Base-by-base conservation (phyloP, 2,113 vertebrate species). In the Equus quagga region DNA sequence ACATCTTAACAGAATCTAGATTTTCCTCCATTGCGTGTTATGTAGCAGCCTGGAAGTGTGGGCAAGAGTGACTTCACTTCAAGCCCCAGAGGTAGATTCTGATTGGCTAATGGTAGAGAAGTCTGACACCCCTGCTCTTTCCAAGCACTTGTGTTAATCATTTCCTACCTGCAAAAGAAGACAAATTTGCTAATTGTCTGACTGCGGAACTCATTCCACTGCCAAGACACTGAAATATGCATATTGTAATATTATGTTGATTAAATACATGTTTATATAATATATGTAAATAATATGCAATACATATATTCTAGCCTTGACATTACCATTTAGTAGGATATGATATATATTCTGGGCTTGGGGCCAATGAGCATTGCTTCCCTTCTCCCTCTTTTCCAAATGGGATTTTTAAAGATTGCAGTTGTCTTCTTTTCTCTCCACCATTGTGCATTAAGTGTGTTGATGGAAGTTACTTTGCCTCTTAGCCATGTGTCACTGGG, bases 121-220 rank as follows among this genome's bases (percentile, higher is more conserved):
- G 10, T 49, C 26, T 51, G 64, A 49, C 6, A 79, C 3, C 9
- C 7, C 60, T 54, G 21, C 15, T 49, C 51, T 76, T 83, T 72
- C 33, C 10, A 46, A 69, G 84, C 24, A 64, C 73, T 93, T 86
- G 14, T 67, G 13, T 75, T 91, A 70, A 46, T 18, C 24, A 91
- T 92, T 97, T 96, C 62, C 69, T 84, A 21, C 31, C 19, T 49
- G 23, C 5, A 94, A 84, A 95, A 73, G 49, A 80, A 56, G 80
- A 81, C 2, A 69, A 49, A 62, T 41, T 64, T 80, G 31, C 14
- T 81, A 58, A 88, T 73, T 73, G 28, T 78, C 46, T 89, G 36
- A 64, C 11, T 6, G 94, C 70, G 51, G 10, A 94, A 65, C 14
- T 14, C 28, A 75, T 92, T 85, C 65, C 19, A 81, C 11, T 65